Conservation (phyloP, 2,888 invertebrate genomes). For the Andrena hattorfiana region DNA sequence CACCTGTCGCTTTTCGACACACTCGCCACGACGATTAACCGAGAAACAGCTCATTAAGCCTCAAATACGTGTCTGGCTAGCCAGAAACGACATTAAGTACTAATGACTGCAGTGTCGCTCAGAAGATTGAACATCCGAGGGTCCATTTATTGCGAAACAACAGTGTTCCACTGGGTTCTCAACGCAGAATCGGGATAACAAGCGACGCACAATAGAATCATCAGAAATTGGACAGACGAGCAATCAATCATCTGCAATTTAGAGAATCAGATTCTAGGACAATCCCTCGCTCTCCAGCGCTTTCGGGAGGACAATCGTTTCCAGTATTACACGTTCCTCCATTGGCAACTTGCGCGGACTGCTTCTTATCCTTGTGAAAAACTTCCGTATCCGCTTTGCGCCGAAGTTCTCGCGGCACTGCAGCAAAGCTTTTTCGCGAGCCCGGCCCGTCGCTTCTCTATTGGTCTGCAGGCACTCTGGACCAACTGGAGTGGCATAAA, state of each 20-base stretch:
- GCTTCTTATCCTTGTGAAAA: conserved; percentile 12
- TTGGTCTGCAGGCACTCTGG: neutral
- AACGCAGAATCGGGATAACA: too few species aligned
- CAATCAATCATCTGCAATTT: neutral
- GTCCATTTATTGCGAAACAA: too few species aligned
- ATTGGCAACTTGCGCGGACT: neutral
- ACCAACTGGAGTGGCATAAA: conserved; percentile 12
- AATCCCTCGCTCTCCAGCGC: neutral
- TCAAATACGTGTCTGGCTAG: neutral
- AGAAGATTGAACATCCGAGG: too few species aligned
- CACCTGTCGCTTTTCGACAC: neutral
- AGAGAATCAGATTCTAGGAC: neutral
- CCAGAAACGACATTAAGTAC: too few species aligned
- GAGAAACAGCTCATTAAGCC: neutral
- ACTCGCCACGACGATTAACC: neutral
- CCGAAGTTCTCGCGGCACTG: neutral
- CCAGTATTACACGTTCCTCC: neutral
- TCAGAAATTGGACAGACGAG: too few species aligned
- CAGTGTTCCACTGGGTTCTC: too few species aligned
- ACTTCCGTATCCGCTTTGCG: conserved; percentile 8
- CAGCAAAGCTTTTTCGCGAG: neutral
- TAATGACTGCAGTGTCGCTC: too few species aligned
- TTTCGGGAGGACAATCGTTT: neutral
- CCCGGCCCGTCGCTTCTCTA: neutral
- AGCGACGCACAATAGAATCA: too few species aligned